A percentile compares a stretch with the other conserved stretches of the same genome.
Conservation (phyloP, 2,888 invertebrate genomes). For the Xestia sexstrigata region DNA sequence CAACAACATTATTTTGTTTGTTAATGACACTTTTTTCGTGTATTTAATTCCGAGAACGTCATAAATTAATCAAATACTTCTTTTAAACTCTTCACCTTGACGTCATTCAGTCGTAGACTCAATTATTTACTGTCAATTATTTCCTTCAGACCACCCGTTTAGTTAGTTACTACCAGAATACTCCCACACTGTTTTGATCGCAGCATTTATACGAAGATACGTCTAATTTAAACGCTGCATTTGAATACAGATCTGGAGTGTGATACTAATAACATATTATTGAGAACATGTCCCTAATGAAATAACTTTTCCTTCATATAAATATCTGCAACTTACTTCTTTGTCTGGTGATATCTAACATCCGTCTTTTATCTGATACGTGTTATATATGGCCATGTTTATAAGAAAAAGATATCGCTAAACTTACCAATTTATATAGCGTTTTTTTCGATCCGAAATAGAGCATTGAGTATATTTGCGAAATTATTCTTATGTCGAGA, state of each 20-base stretch:
- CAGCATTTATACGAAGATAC: conserved; percentile 64
- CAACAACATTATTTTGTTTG: conserved; percentile 51
- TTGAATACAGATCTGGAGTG: conserved; percentile 60
- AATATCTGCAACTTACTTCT: conserved; percentile 28
- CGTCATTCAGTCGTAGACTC: conserved; percentile 60
- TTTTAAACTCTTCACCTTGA: conserved; percentile 59
- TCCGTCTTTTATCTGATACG: background rate
- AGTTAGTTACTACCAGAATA: conserved; percentile 59
- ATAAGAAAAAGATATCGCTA: background rate
- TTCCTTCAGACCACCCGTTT: conserved; percentile 62
- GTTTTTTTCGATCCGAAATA: background rate
- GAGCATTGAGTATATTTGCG: background rate
- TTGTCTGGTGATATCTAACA: background rate
- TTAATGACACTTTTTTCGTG: conserved; percentile 58
- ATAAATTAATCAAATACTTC: conserved; percentile 63
- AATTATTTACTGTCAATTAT: conserved; percentile 66
- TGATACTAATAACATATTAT: conserved; percentile 63
- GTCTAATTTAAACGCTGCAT: conserved; percentile 64
- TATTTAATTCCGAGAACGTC: conserved; percentile 45
- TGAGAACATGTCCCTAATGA: conserved; percentile 45
- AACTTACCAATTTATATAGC: background rate
- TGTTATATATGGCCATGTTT: background rate
- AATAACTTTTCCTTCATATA: conserved; percentile 35
- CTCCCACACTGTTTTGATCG: conserved; percentile 64
- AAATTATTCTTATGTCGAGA: background rate